Conservation (phyloP, 2,113 vertebrate species). For the Grammomys dolichurus region DNA sequence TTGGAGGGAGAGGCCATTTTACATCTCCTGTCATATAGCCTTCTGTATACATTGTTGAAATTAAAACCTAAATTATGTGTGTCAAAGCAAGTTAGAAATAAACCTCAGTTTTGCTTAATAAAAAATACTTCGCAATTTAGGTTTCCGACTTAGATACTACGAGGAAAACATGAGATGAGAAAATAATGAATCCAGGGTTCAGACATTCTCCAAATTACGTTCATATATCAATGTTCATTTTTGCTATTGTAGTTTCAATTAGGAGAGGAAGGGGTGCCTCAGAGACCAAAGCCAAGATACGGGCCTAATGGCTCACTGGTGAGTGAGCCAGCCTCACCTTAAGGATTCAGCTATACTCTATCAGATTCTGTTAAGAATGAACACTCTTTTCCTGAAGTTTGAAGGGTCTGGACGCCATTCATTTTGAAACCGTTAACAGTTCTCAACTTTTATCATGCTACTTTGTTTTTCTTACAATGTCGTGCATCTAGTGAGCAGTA, state of each 20-base stretch:
- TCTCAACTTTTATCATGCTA: neutral
- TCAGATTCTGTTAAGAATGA: neutral
- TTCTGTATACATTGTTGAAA: neutral
- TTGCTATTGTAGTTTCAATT: constrained; percentile 5
- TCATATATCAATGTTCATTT: neutral
- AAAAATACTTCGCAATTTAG: constrained; percentile 39
- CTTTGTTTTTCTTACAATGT: neutral
- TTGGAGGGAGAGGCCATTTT: constrained; percentile 1
- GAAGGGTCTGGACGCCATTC: neutral
- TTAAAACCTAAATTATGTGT: neutral
- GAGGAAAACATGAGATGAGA: neutral
- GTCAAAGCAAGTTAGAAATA: neutral
- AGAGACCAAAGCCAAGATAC: neutral
- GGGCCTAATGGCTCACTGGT: neutral
- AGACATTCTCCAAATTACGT: neutral
- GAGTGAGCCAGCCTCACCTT: neutral
- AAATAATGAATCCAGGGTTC: neutral
- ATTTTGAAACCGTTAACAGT: neutral
- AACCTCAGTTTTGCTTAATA: neutral
- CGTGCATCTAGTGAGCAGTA: neutral
- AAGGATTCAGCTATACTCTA: neutral
- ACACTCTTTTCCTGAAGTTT: neutral
- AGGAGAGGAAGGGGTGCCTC: neutral
- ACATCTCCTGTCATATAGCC: neutral
- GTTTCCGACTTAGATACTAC: constrained; percentile 1